These are phyloP conservation scores for Macroglossus sobrinus DNA, from an alignment of 2,113 vertebrate species.

Conservation along the genomic window DNA sequence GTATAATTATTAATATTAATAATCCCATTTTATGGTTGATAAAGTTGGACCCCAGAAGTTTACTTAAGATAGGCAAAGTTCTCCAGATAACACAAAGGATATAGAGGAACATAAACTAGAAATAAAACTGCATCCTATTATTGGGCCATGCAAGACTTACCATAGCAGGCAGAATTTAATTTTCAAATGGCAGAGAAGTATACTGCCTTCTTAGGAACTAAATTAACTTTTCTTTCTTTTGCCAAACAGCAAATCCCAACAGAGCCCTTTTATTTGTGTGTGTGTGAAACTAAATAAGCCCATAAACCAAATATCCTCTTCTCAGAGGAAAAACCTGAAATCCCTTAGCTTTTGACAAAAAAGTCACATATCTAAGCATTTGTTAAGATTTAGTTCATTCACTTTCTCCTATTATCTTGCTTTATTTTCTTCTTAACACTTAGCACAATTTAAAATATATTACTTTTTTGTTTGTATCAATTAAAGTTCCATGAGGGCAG, in stretches of 20 bases:
- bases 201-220: neutral
- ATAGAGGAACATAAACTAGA: neutral
- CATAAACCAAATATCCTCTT: conserved; percentile 30
- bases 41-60: conserved; percentile 26
- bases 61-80: neutral
- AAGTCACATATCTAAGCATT: neutral
- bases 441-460: neutral
- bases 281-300: conserved; percentile 19
- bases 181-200: conserved; percentile 31
- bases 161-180: neutral
- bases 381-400: neutral
- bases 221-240: conserved; percentile 16
- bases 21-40: neutral
- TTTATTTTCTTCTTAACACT: neutral
- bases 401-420: neutral
- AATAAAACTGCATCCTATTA: conserved; percentile 6
- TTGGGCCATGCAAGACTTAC: neutral
- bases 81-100: conserved; percentile 33
- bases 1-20: conserved; percentile 34
- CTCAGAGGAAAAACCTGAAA: neutral
- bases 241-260: conserved; percentile 6
- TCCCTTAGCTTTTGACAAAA: neutral
- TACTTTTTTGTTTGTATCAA: conserved; percentile 20
- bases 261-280: neutral
- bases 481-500: neutral